phyloP scores from a whole-genome alignment of 1,140 invertebrate genomes.

The Episyrphus balteatus region DNA sequence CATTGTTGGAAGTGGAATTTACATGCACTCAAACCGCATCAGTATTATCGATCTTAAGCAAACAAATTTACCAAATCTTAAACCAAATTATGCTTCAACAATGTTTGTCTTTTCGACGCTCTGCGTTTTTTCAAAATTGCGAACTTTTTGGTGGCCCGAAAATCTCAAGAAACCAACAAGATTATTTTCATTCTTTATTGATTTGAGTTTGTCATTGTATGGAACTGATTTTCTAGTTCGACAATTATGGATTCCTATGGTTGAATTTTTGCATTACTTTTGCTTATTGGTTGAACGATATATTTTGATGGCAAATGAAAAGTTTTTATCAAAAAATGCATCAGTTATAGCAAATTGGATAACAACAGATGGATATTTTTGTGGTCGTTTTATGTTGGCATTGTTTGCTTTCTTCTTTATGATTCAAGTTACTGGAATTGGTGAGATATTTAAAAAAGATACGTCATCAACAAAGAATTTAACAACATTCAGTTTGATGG shows the following conservation, averaged over 20 bases:
- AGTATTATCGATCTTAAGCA: conserved; percentile 8
- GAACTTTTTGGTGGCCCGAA: conserved; percentile 5
- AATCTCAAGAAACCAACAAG: neutral
- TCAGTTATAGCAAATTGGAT: conserved; percentile 7
- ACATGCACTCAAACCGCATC: conserved; percentile 6
- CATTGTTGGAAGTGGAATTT: conserved; percentile 7
- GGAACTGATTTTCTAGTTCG: conserved; percentile 8
- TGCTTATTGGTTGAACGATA: conserved; percentile 5
- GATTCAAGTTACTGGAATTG: too few relatives aligned
- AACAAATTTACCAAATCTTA: conserved; percentile 4
- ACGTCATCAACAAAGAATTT: too few relatives aligned
- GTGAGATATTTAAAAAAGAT: too few relatives aligned
- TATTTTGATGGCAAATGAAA: conserved; percentile 1
- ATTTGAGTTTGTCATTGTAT: conserved; percentile 7
- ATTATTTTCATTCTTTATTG: conserved; percentile 4
- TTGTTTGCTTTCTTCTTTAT: conserved; percentile 3
- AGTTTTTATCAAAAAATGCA: conserved; percentile 5
- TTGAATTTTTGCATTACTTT: conserved; percentile 7
- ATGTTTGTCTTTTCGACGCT: conserved; percentile 8
- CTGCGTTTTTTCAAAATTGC: conserved; percentile 6
- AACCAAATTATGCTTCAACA: conserved; percentile 7
- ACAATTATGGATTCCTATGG: conserved; percentile 9
- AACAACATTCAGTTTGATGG: too few relatives aligned
- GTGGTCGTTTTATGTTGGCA: conserved; percentile 6
- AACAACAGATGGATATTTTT: conserved; percentile 4